Percentiles rank a stretch among this genome's conserved stretches.
phyloP scores from a whole-genome alignment of 1,140 invertebrate genomes.

The Bursaphelenchus mucronatus region DNA sequence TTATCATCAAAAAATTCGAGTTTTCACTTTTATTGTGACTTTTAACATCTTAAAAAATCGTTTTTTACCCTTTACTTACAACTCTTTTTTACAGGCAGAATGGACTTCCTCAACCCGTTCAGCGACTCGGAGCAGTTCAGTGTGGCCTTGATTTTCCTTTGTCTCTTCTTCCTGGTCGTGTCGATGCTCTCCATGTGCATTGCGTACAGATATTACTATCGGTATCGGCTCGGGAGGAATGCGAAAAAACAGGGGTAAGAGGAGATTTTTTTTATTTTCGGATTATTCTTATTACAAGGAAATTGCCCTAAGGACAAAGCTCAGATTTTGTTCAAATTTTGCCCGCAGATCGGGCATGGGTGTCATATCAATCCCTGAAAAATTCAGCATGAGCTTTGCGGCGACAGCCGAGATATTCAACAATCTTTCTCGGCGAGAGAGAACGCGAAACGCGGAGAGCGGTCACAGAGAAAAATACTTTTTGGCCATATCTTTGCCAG shows the following conservation, averaged over 20 bases:
- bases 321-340: constrained; percentile 12
- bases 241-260: constrained; percentile 20
- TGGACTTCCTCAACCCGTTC: constrained; percentile 21
- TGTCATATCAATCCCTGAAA: no score
- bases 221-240: constrained; percentile 22
- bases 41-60: no score
- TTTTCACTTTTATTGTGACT: no score
- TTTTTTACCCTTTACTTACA: neutral
- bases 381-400: no score
- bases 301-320: neutral
- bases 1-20: no score
- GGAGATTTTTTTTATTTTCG: neutral
- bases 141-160: constrained; percentile 20
- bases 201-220: constrained; percentile 21
- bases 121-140: constrained; percentile 15
- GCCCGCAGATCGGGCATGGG: no score
- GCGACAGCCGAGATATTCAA: no score
- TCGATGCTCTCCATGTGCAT: constrained; percentile 17
- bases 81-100: constrained; percentile 15
- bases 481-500: no score
- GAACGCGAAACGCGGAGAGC: no score
- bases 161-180: constrained; percentile 8
- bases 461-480: no score
- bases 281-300: constrained; percentile 1
- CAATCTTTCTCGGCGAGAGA: no score